phyloP scores from a whole-genome alignment of 2,113 vertebrate species.

The Brachyhypopomus gauderio region DNA sequence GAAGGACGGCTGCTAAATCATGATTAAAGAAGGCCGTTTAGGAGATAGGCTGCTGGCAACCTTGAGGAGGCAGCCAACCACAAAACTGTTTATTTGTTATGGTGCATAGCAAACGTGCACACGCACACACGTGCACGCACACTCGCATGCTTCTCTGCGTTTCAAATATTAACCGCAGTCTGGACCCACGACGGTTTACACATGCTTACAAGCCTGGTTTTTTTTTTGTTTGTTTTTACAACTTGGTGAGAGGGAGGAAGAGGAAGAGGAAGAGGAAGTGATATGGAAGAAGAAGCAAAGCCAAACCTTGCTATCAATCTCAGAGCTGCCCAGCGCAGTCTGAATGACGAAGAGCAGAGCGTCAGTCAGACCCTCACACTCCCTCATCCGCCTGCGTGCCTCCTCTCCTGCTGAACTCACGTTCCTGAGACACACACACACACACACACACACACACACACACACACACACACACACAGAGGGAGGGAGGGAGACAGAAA shows the following conservation, averaged over 20 bases:
- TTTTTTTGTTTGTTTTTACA: no score
- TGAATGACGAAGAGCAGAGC: conserved; percentile 97
- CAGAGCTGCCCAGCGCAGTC: conserved; percentile 94
- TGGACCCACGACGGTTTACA: no score
- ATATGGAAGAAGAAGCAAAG: background rate
- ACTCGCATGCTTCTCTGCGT: conserved; percentile 16
- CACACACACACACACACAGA: no score
- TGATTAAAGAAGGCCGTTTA: conserved; percentile 74
- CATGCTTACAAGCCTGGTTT: no score
- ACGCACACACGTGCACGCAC: conserved; percentile 35
- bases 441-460: conserved; percentile 18
- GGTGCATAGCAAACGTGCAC: conserved; percentile 40
- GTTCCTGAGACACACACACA: no score
- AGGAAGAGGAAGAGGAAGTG: background rate
- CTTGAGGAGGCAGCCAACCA: conserved; percentile 72
- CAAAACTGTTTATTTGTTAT: conserved; percentile 67
- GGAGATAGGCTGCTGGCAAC: conserved; percentile 63
- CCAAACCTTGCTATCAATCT: conserved; percentile 99
- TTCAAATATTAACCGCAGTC: background rate
- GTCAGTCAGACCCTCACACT: conserved; percentile 97
- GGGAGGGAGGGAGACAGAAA: conserved; percentile 30
- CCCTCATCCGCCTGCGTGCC: conserved; percentile 94
- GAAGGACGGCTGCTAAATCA: conserved; percentile 64
- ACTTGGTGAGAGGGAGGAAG: background rate
- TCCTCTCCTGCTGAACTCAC: conserved; percentile 98